Evolutionary conservation across 2,113 vertebrate species (phyloP).

Genomic region (Hypocryptadius cinnamomeus): DNA sequence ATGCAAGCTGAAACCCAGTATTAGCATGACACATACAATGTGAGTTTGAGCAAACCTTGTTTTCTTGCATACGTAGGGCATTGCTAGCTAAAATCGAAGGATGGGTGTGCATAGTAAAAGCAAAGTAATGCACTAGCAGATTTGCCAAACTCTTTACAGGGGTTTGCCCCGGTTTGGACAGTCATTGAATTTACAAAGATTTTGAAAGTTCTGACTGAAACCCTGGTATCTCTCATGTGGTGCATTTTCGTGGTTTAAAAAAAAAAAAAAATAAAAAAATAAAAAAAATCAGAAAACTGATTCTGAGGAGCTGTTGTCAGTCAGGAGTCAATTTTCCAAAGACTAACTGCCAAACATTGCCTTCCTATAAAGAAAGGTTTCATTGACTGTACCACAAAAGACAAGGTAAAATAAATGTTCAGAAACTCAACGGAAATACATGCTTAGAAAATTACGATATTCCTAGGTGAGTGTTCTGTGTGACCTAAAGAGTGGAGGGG

Average conservation of each 20-base stretch:
- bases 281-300: background rate
- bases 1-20: background rate
- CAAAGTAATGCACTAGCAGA: background rate
- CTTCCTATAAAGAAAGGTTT: background rate
- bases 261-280: background rate
- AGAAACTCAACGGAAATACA: background rate
- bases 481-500: background rate
- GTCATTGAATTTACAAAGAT: background rate
- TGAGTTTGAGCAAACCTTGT: background rate
- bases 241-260: background rate
- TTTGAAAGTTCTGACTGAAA: background rate
- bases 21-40: fast-evolving
- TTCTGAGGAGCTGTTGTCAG: background rate
- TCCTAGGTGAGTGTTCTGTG: background rate
- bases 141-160: background rate
- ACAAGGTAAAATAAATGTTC: background rate
- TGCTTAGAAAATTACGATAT: background rate
- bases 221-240: background rate
- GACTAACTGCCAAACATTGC: background rate
- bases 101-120: background rate
- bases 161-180: background rate
- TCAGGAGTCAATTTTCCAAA: background rate
- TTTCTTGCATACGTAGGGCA: background rate
- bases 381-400: background rate
- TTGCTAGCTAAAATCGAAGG: background rate